Conservation (phyloP, 1,140 invertebrate genomes). For the Homarus americanus region DNA sequence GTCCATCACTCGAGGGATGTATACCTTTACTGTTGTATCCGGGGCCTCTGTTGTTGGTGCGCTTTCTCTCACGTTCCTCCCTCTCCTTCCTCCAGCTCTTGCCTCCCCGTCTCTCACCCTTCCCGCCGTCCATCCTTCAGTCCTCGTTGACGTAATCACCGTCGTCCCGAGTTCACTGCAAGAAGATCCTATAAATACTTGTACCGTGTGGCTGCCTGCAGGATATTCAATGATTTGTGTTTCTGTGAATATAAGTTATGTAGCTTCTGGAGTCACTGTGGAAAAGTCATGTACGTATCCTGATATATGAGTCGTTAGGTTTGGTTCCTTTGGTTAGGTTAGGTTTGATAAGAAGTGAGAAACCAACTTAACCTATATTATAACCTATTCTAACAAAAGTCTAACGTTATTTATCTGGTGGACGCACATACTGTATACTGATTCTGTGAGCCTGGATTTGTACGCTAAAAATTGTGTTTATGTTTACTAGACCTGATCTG, state of each 20-base stretch:
- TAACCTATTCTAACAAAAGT: too few species aligned
- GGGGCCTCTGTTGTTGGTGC: not conserved
- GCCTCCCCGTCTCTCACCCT: slow-evolving; percentile 32
- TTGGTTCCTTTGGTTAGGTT: too few species aligned
- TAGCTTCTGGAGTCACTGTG: not conserved
- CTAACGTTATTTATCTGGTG: too few species aligned
- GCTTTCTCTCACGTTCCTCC: slow-evolving; percentile 42
- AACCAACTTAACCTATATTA: too few species aligned
- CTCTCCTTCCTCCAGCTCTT: slow-evolving; percentile 51
- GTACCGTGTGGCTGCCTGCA: not conserved
- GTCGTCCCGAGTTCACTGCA: not conserved
- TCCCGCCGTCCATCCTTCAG: slow-evolving; percentile 26
- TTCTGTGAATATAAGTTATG: not conserved
- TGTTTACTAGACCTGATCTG: too few species aligned
- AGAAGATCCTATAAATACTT: too few species aligned
- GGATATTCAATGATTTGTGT: not conserved
- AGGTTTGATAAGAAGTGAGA: not conserved
- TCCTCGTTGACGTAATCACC: not conserved
- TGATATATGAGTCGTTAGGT: not conserved
- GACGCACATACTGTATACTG: too few species aligned
- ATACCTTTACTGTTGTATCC: slow-evolving; percentile 14
- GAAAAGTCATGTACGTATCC: not conserved
- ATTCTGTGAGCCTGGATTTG: too few species aligned
- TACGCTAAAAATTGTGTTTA: too few species aligned
- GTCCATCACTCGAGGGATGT: too few species aligned